Conservation (phyloP, 2,797 vertebrate genomes). For the Ctenopoma kingsleyae region DNA sequence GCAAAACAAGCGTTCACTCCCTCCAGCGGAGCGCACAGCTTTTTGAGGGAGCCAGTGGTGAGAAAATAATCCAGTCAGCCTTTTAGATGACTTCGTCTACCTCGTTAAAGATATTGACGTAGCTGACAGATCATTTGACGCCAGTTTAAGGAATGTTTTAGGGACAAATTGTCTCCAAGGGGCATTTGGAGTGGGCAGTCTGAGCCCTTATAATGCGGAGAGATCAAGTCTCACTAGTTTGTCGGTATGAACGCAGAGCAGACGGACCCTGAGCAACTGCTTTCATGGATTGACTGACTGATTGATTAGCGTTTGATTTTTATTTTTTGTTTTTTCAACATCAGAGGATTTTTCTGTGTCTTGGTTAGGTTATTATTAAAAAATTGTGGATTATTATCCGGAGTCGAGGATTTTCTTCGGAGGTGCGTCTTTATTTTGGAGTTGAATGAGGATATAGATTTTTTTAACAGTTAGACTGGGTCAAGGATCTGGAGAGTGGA, state of each 20-base stretch:
- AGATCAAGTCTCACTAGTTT: conserved; percentile 77
- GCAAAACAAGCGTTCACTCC: conserved; percentile 67
- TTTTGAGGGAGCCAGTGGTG: conserved; percentile 37
- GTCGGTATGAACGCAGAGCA: conserved; percentile 72
- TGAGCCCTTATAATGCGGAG: conserved; percentile 73
- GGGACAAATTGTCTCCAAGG: conserved; percentile 48
- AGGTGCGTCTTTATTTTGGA: conserved; percentile 49
- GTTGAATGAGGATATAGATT: conserved; percentile 73
- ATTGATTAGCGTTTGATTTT: conserved; percentile 49
- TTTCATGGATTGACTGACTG: conserved; percentile 72
- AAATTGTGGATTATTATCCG: conserved; percentile 71
- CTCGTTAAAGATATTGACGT: conserved; percentile 39
- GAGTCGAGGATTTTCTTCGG: conserved; percentile 49
- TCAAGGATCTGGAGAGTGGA: conserved; percentile 65
- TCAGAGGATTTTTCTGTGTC: conserved; percentile 43
- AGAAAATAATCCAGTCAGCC: conserved; percentile 35
- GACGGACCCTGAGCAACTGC: conserved; percentile 71
- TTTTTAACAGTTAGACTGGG: conserved; percentile 51
- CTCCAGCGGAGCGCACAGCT: conserved; percentile 70
- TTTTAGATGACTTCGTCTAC: conserved; percentile 55
- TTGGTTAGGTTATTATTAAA: conserved; percentile 37
- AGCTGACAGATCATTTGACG: conserved; percentile 29
- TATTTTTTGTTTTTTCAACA: conserved; percentile 4
- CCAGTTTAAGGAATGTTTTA: conserved; percentile 67
- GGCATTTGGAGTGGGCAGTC: conserved; percentile 50